A percentile compares a stretch with the other conserved stretches of the same genome.
Conservation (phyloP, 2,888 invertebrate species). For the Cosmia trapezina region DNA sequence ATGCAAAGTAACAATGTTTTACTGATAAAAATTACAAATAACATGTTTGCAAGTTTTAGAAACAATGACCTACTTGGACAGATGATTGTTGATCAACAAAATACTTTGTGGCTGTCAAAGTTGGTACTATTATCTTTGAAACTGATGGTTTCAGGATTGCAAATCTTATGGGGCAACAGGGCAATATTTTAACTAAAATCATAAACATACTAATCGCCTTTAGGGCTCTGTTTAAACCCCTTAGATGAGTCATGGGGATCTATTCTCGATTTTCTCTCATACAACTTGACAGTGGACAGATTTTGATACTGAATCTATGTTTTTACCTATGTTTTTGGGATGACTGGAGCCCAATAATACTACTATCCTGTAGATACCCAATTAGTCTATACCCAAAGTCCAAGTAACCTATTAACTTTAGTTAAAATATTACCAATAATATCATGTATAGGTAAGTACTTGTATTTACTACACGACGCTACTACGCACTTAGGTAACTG, state of each 20-base stretch:
- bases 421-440: constrained; percentile 8
- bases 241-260: not conserved
- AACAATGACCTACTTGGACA: constrained; percentile 21
- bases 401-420: not conserved
- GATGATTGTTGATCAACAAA: constrained; percentile 36
- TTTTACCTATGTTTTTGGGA: too few relatives aligned
- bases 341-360: not conserved
- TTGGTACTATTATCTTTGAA: constrained; percentile 16
- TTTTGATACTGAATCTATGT: not conserved
- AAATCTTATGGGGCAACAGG: not conserved
- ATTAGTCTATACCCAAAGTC: not conserved
- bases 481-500: constrained; percentile 44
- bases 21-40: not conserved
- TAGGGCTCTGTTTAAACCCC: not conserved
- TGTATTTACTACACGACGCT: constrained; percentile 36
- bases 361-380: not conserved
- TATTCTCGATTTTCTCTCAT: not conserved
- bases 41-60: constrained; percentile 11
- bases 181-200: not conserved
- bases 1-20: constrained; percentile 2
- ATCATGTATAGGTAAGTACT: constrained; percentile 10
- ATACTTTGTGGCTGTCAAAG: constrained; percentile 7
- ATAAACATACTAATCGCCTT: not conserved
- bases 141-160: not conserved
- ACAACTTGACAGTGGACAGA: not conserved